phyloP scores from a whole-genome alignment of 2,797 vertebrate genomes.

The Pogonophryne albipinna region DNA sequence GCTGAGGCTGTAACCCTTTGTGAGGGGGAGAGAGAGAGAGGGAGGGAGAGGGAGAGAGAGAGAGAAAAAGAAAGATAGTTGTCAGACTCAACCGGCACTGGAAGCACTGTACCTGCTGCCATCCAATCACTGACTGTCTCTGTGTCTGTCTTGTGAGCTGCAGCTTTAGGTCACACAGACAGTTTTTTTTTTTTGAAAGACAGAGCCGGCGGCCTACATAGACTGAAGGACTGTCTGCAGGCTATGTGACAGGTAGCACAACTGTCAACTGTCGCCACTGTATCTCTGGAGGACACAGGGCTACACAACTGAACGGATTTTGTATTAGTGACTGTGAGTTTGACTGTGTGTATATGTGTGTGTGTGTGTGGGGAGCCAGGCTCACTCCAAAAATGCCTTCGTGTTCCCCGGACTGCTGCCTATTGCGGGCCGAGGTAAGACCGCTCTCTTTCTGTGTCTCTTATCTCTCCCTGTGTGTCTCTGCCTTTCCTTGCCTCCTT shows the following conservation, averaged over 20 bases:
- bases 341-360: constrained; percentile 56
- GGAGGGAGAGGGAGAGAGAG: constrained; percentile 31
- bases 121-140: constrained; percentile 71
- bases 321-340: constrained; percentile 53
- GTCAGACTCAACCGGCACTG: constrained; percentile 84
- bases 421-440: constrained; percentile 91
- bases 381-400: constrained; percentile 89
- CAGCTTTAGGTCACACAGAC: constrained; percentile 56
- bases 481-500: constrained; percentile 35
- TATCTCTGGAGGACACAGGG: constrained; percentile 52
- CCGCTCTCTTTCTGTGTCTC: constrained; percentile 63
- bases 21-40: constrained; percentile 86
- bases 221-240: constrained; percentile 54
- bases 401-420: constrained; percentile 91
- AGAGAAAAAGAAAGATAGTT: constrained; percentile 77
- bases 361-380: constrained; percentile 71
- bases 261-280: constrained; percentile 62
- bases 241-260: constrained; percentile 71
- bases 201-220: constrained; percentile 48
- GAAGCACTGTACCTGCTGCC: constrained; percentile 85
- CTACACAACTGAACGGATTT: constrained; percentile 50
- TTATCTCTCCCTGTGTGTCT: constrained; percentile 50
- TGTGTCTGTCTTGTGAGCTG: constrained; percentile 66
- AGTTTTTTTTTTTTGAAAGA: constrained; percentile 29
- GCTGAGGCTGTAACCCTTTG: constrained; percentile 90